Percentiles rank a stretch among this genome's conserved stretches.
These are phyloP conservation scores for Halocynthia roretzi DNA, from an alignment of 23 tunicate genomes.

Conservation along the genomic window DNA sequence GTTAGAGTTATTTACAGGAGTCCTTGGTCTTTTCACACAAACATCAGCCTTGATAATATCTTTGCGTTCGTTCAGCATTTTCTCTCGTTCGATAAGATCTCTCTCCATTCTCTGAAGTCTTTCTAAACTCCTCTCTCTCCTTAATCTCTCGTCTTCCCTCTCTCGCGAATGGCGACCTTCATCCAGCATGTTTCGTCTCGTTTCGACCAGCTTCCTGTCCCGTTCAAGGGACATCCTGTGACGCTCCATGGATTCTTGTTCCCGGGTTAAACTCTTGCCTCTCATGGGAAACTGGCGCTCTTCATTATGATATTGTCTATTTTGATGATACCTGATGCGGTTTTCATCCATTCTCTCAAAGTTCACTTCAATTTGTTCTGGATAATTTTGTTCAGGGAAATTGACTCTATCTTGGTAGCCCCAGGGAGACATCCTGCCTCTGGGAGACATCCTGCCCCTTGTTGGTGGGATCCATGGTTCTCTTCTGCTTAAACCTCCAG, in stretches of 20 bases:
- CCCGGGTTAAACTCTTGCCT: background rate
- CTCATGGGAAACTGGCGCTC: background rate
- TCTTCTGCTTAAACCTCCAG: too few species aligned
- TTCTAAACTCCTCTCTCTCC: conserved; percentile 65
- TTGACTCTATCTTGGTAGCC: too few species aligned
- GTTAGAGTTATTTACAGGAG: background rate
- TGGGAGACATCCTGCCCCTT: too few species aligned
- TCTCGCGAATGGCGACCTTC: conserved; percentile 12
- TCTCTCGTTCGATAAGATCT: conserved; percentile 44
- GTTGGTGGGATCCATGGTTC: too few species aligned
- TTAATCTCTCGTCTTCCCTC: conserved; percentile 22
- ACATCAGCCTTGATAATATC: background rate
- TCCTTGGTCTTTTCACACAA: too few species aligned
- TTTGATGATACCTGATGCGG: too few species aligned
- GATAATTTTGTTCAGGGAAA: too few species aligned
- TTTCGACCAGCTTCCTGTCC: conserved; percentile 25
- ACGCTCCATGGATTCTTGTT: conserved; percentile 48
- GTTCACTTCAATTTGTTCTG: too few species aligned
- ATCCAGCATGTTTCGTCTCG: conserved; percentile 27
- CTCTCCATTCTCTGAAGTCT: conserved; percentile 39
- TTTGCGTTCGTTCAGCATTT: conserved; percentile 32
- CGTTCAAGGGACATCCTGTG: conserved; percentile 27
- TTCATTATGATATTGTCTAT: too few species aligned
- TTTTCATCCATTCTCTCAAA: too few species aligned
- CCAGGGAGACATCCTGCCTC: too few species aligned